These are phyloP conservation scores for Smittia sp. DNA, from an alignment of 2,888 invertebrate species.

Conservation along the genomic window DNA sequence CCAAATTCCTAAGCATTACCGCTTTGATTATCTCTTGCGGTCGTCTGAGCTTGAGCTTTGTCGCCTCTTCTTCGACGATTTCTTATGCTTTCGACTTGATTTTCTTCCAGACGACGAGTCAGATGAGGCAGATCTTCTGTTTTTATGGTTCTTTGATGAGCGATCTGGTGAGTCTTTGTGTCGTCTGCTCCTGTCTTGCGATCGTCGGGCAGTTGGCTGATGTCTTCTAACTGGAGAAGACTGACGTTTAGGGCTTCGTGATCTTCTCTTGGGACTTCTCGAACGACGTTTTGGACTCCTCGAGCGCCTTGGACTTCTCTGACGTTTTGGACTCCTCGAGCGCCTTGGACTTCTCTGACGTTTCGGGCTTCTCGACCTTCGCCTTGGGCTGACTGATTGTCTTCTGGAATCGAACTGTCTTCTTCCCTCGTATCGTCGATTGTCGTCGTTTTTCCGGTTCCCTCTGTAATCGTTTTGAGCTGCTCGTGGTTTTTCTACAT, in stretches of 20 bases:
- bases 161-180: slow-evolving; percentile 4
- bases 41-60: slow-evolving; percentile 31
- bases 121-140: slow-evolving; percentile 6
- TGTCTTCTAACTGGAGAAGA: slow-evolving; percentile 37
- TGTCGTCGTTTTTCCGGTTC: slow-evolving; percentile 18
- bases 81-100: slow-evolving; percentile 36
- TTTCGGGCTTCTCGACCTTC: not conserved
- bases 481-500: slow-evolving; percentile 32
- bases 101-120: slow-evolving; percentile 31
- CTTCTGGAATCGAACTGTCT: slow-evolving; percentile 35
- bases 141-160: slow-evolving; percentile 23
- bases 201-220: not conserved
- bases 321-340: slow-evolving; percentile 30
- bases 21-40: slow-evolving; percentile 28
- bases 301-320: slow-evolving; percentile 19
- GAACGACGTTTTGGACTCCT: slow-evolving; percentile 24
- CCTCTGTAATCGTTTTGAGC: slow-evolving; percentile 36
- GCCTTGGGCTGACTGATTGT: slow-evolving; percentile 5
- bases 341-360: not conserved
- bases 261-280: not conserved
- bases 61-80: slow-evolving; percentile 41
- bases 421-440: slow-evolving; percentile 42
- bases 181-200: slow-evolving; percentile 35
- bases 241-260: slow-evolving; percentile 27
- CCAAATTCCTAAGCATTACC: not conserved